Evolutionary conservation across 2,888 invertebrate genomes (phyloP).

Genomic region (Luffia ferchaultella): DNA sequence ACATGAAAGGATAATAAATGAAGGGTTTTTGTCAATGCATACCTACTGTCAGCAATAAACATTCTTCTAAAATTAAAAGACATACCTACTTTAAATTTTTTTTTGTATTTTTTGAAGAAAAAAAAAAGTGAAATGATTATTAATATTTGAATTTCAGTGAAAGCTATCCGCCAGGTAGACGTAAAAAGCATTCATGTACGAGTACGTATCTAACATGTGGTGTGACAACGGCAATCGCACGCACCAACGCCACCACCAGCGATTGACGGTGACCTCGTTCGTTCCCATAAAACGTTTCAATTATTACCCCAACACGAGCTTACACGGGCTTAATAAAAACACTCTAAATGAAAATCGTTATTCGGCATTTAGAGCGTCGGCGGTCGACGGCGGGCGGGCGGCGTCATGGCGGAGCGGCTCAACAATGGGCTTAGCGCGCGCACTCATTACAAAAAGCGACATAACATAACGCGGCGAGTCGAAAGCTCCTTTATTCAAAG

Average conservation of each 20-base stretch:
- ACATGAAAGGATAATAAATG: too few relatives aligned
- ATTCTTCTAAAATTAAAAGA: too few relatives aligned
- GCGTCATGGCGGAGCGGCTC: conserved; percentile 25
- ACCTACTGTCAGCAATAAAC: too few relatives aligned
- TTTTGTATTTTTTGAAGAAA: too few relatives aligned
- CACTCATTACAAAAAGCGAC: conserved; percentile 66
- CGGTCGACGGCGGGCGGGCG: conserved; percentile 47
- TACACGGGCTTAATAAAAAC: conserved; percentile 60
- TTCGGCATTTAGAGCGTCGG: conserved; percentile 58
- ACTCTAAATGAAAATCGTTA: conserved; percentile 65
- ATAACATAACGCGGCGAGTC: conserved; percentile 62
- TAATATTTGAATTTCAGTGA: too few relatives aligned
- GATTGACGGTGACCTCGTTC: not conserved
- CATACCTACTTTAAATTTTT: too few relatives aligned
- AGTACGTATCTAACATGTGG: not conserved
- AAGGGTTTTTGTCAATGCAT: too few relatives aligned
- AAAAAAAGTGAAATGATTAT: too few relatives aligned
- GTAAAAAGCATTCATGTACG: too few relatives aligned
- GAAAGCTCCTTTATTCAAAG: conserved; percentile 62
- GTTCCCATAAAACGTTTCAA: conserved; percentile 20
- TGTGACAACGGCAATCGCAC: not conserved
- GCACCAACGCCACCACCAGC: not conserved
- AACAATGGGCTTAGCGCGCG: conserved; percentile 65
- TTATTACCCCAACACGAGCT: conserved; percentile 25
- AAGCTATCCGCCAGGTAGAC: too few relatives aligned